Percentiles rank a stretch among this genome's conserved stretches.
These are phyloP conservation scores for Zaprionus lineosus DNA, from an alignment of 2,888 invertebrate species.

Conservation along the genomic window DNA sequence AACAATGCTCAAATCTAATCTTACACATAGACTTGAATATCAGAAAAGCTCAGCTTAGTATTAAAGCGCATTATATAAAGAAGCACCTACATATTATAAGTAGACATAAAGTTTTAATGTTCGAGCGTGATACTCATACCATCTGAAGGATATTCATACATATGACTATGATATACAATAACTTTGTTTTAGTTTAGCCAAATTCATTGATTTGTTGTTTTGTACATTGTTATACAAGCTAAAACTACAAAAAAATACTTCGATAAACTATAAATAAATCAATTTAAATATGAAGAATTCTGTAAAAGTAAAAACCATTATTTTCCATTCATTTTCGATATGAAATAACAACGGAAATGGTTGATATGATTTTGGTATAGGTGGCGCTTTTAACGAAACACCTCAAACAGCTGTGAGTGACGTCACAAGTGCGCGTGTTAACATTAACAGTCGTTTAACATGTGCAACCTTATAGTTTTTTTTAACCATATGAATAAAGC, in stretches of 20 bases:
- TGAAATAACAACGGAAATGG: not conserved
- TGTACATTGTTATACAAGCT: slow-evolving; percentile 76
- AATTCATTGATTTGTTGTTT: slow-evolving; percentile 73
- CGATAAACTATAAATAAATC: slow-evolving; percentile 53
- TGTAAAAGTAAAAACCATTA: slow-evolving; percentile 22
- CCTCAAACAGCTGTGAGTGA: not conserved
- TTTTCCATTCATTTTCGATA: slow-evolving; percentile 3
- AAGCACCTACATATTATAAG: slow-evolving; percentile 27
- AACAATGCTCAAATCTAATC: slow-evolving; percentile 42
- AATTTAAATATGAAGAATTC: slow-evolving; percentile 32
- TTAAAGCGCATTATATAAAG: slow-evolving; percentile 35
- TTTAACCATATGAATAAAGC: slow-evolving; percentile 10
- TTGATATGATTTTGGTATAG: not conserved
- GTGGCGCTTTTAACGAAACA: too few relatives aligned
- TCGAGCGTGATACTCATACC: slow-evolving; percentile 56
- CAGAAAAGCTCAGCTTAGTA: slow-evolving; percentile 52
- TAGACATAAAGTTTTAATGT: slow-evolving; percentile 51
- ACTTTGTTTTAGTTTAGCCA: slow-evolving; percentile 66
- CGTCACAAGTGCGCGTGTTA: not conserved
- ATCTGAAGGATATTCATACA: slow-evolving; percentile 34
- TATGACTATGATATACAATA: slow-evolving; percentile 50
- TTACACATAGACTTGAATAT: slow-evolving; percentile 41
- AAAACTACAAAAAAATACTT: slow-evolving; percentile 44
- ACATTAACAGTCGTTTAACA: slow-evolving; percentile 28
- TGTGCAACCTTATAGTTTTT: slow-evolving; percentile 5